Evolutionary conservation across 2,113 vertebrate genomes (phyloP).

Genomic region (Pseudopipra pipra): DNA sequence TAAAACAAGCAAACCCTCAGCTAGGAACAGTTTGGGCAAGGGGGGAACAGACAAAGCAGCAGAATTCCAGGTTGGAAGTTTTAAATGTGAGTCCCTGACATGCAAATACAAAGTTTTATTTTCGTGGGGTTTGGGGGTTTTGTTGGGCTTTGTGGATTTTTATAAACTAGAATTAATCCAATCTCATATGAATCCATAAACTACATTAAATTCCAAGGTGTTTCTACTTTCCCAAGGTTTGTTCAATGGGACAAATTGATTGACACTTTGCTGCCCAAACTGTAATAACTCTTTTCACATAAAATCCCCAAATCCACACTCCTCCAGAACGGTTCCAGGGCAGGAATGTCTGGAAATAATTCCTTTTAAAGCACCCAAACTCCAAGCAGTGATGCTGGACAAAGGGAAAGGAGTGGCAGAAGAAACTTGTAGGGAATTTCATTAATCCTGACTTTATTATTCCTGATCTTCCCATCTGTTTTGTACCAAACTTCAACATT

Average conservation of each 20-base stretch:
- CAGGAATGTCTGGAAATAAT: constrained; percentile 48
- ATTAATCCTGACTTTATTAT: constrained; percentile 5
- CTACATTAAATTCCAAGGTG: not conserved
- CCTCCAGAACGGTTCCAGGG: not conserved
- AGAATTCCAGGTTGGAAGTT: not conserved
- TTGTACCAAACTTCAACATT: not conserved
- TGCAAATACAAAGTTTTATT: not conserved
- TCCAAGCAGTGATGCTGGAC: not conserved
- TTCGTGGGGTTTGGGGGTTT: not conserved
- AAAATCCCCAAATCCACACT: not conserved
- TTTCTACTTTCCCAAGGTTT: not conserved
- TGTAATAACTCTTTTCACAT: not conserved
- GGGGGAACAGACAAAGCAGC: not conserved
- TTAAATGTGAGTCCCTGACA: not conserved
- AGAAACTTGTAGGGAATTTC: not conserved
- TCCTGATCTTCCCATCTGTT: constrained; percentile 30
- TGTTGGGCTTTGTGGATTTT: not conserved
- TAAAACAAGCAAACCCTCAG: not conserved
- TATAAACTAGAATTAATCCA: not conserved
- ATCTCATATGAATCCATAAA: not conserved
- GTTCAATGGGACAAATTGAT: not conserved
- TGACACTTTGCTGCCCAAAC: not conserved
- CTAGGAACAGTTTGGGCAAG: not conserved
- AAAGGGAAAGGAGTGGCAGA: not conserved
- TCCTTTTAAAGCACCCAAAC: constrained; percentile 17